A percentile compares a stretch with the other conserved stretches of the same genome.
These are phyloP conservation scores for Stenodera caucasica DNA, from an alignment of 2,888 invertebrate species.

Conservation along the genomic window DNA sequence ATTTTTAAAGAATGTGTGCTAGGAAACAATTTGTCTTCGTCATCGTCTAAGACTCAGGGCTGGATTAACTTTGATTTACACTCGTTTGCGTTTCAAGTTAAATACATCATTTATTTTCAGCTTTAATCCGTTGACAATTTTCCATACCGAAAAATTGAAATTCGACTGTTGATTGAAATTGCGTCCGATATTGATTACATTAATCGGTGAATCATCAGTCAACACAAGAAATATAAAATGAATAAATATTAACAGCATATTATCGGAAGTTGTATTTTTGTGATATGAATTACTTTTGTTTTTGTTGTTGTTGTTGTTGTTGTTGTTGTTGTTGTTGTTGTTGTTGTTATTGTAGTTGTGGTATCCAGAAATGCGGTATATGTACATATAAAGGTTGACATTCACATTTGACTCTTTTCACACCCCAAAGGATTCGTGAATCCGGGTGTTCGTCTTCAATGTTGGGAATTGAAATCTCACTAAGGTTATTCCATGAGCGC, in stretches of 20 bases:
- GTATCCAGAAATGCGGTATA: no score
- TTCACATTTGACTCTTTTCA: slow-evolving; percentile 38
- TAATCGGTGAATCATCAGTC: no score
- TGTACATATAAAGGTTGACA: slow-evolving; percentile 34
- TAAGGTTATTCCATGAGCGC: slow-evolving; percentile 28
- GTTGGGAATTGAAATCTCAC: slow-evolving; percentile 29
- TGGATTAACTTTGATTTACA: slow-evolving; percentile 42
- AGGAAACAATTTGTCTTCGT: slow-evolving; percentile 41
- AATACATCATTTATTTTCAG: slow-evolving; percentile 2
- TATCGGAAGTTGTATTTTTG: slow-evolving; percentile 12
- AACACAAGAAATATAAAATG: no score
- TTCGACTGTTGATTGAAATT: no score
- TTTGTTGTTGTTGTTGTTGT: no score
- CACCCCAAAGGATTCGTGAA: slow-evolving; percentile 34
- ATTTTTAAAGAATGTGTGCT: slow-evolving; percentile 3
- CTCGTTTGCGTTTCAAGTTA: slow-evolving; percentile 14
- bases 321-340: no score
- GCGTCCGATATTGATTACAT: no score
- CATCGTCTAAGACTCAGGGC: slow-evolving; percentile 41
- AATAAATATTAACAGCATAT: slow-evolving; percentile 18
- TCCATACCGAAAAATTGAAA: no score
- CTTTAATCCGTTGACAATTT: slow-evolving; percentile 9
- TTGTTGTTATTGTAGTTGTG: no score
- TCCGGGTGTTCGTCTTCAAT: slow-evolving; percentile 16
- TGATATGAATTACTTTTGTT: slow-evolving; percentile 21